Conservation (phyloP, 1,140 invertebrate species). For the Propsilocerus akamusi region DNA sequence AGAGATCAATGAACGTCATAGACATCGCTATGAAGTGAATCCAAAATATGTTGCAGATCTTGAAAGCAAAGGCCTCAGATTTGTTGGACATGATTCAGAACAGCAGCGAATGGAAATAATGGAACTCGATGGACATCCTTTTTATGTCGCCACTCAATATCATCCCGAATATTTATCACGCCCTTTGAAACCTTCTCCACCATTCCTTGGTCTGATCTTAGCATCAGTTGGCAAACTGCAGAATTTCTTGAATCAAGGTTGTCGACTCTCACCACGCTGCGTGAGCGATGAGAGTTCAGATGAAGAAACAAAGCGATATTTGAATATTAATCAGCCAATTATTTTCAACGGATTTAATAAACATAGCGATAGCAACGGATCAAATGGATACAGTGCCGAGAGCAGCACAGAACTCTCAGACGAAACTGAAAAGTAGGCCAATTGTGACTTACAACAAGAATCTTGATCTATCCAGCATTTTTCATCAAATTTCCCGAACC, state of each 20-base stretch:
- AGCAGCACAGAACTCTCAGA: too few relatives aligned
- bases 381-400: too few relatives aligned
- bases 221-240: constrained; percentile 62
- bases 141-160: constrained; percentile 91
- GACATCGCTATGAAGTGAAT: constrained; percentile 94
- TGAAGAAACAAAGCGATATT: constrained; percentile 19
- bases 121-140: constrained; percentile 59
- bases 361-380: too few relatives aligned
- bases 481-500: too few relatives aligned
- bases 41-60: constrained; percentile 61
- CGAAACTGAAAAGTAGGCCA: too few relatives aligned
- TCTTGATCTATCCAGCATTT: too few relatives aligned
- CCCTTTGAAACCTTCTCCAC: constrained; percentile 83
- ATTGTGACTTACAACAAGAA: too few relatives aligned
- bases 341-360: too few relatives aligned
- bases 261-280: constrained; percentile 42
- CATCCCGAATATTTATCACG: constrained; percentile 95
- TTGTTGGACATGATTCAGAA: constrained; percentile 68
- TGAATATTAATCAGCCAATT: too few relatives aligned
- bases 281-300: constrained; percentile 50
- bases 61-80: constrained; percentile 68
- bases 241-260: constrained; percentile 46
- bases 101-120: constrained; percentile 72
- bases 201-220: constrained; percentile 86
- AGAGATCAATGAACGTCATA: constrained; percentile 84